Evolutionary conservation across 2,888 invertebrate genomes (phyloP).

Genomic region (Drosophila nigricruria): DNA sequence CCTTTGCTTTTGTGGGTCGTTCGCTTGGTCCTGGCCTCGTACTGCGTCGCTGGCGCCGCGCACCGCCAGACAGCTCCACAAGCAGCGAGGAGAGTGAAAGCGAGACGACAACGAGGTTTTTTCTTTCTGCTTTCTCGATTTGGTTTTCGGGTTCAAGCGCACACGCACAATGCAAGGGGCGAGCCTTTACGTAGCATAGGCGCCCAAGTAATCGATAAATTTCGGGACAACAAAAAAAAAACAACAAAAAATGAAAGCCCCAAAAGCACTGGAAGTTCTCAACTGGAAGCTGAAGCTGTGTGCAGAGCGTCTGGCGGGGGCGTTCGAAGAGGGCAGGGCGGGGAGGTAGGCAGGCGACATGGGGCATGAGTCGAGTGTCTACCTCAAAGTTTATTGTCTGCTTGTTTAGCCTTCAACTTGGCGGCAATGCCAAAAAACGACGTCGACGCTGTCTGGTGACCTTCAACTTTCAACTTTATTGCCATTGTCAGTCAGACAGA

Average conservation of each 20-base stretch:
- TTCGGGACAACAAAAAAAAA: conserved; percentile 28
- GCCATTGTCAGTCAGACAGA: conserved; percentile 70
- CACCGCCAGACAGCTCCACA: conserved; percentile 74
- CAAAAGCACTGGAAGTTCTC: conserved; percentile 6
- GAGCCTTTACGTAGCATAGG: neutral
- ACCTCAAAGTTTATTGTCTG: conserved; percentile 64
- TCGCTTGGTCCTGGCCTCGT: conserved; percentile 27
- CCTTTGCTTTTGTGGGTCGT: conserved; percentile 62
- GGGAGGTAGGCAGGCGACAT: no score
- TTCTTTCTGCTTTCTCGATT: conserved; percentile 1
- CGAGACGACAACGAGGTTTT: conserved; percentile 33
- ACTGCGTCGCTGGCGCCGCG: conserved; percentile 49
- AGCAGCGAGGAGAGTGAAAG: conserved; percentile 46
- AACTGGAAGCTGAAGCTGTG: conserved; percentile 51
- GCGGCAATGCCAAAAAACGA: conserved; percentile 65
- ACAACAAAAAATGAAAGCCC: neutral
- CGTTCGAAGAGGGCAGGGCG: neutral
- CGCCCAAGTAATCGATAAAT: conserved; percentile 66
- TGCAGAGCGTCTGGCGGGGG: conserved; percentile 29
- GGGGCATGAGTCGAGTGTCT: conserved; percentile 9
- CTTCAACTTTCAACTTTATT: conserved; percentile 83
- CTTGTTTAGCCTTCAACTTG: conserved; percentile 56
- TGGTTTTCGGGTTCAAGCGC: conserved; percentile 42
- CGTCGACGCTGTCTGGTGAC: conserved; percentile 77
- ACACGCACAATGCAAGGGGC: conserved; percentile 63